Conservation (phyloP, 2,113 vertebrate genomes). For the Rhipidura dahli region DNA sequence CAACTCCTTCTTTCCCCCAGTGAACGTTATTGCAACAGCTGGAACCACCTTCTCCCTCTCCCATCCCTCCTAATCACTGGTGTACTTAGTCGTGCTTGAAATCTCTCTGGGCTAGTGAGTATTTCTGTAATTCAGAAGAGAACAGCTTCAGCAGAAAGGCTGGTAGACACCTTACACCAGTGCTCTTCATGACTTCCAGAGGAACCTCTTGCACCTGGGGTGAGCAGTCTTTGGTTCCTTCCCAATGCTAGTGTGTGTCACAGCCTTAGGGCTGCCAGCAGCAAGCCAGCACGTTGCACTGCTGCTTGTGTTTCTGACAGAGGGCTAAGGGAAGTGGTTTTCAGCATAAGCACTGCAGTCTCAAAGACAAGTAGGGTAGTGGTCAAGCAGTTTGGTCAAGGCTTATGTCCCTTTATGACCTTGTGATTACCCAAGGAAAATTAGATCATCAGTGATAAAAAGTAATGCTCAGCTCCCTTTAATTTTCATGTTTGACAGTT, state of each 20-base stretch:
- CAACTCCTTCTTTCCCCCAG: neutral
- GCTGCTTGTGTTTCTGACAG: neutral
- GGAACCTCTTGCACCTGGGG: neutral
- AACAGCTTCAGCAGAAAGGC: neutral
- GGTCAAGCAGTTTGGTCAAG: neutral
- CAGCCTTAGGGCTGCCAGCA: neutral
- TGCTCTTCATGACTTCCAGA: neutral
- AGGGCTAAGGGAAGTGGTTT: neutral
- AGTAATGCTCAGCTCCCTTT: neutral
- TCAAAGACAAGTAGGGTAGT: neutral
- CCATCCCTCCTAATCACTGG: neutral
- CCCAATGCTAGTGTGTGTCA: too few species aligned
- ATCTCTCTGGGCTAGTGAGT: neutral
- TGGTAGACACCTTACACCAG: neutral
- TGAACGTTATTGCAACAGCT: fast-evolving
- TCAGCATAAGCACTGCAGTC: neutral
- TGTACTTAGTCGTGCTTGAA: fast-evolving
- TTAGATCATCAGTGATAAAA: neutral
- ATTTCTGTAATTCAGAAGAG: neutral
- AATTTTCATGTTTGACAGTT: neutral
- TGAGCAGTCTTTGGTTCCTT: neutral
- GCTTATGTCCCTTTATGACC: neutral
- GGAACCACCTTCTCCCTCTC: neutral
- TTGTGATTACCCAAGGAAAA: neutral
- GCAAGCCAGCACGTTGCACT: neutral